Conservation (phyloP, 2,113 vertebrate genomes). For the Anthoscopus minutus region DNA sequence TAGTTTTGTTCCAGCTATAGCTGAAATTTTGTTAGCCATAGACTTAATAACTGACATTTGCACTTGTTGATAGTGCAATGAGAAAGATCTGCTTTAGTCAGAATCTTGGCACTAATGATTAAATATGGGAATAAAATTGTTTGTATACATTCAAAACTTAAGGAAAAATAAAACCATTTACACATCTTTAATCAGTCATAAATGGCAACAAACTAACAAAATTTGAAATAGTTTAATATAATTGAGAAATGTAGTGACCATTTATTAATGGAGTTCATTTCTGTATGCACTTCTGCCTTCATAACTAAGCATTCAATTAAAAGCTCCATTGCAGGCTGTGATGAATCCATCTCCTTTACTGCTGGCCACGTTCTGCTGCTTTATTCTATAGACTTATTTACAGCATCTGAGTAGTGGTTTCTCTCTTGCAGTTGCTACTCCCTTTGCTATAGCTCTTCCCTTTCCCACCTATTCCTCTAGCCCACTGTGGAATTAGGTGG, state of each 20-base stretch:
- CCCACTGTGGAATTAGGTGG: neutral
- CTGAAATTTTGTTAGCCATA: neutral
- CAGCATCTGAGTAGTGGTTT: neutral
- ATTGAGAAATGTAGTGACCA: neutral
- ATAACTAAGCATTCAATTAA: neutral
- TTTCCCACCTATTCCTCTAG: neutral
- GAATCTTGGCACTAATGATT: constrained; percentile 41
- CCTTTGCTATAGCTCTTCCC: neutral
- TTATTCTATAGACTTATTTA: neutral
- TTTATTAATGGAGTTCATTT: neutral
- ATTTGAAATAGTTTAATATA: neutral
- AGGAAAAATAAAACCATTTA: constrained; percentile 28
- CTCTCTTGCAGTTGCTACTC: neutral
- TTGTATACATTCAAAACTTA: constrained; percentile 33
- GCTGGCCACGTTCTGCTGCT: neutral
- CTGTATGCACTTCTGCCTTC: neutral
- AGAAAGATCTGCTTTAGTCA: constrained; percentile 16
- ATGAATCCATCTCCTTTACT: neutral
- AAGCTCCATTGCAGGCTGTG: neutral
- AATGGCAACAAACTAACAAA: neutral
- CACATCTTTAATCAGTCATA: neutral
- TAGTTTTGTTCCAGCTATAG: neutral
- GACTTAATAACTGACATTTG: neutral
- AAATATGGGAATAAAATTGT: constrained; percentile 55
- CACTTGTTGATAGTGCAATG: neutral